phyloP scores from a whole-genome alignment of 1,140 invertebrate species.

The Orchestia grillus region DNA sequence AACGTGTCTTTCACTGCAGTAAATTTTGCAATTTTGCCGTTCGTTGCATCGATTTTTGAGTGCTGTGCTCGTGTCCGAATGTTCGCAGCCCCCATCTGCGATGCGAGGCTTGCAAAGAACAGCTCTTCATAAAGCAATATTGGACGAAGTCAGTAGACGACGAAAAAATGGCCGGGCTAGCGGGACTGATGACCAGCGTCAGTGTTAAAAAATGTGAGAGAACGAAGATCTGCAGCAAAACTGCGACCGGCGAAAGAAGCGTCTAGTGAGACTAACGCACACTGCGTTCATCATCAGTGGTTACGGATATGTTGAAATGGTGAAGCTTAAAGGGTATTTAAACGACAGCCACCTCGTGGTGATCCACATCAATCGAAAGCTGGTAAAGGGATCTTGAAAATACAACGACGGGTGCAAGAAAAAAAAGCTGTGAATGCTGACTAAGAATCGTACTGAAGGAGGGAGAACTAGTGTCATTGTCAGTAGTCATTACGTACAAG shows the following conservation, averaged over 20 bases:
- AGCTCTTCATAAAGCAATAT: slow-evolving; percentile 9
- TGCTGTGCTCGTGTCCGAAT: background rate
- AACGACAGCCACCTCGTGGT: too few species aligned
- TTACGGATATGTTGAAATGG: too few species aligned
- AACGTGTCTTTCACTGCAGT: background rate
- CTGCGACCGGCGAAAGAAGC: background rate
- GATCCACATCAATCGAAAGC: too few species aligned
- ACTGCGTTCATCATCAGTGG: too few species aligned
- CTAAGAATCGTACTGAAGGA: too few species aligned
- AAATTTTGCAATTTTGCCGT: background rate
- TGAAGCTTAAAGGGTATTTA: too few species aligned
- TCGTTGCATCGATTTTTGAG: background rate
- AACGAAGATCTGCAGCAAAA: background rate
- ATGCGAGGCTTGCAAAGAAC: background rate
- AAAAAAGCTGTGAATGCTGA: too few species aligned
- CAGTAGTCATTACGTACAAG: too few species aligned
- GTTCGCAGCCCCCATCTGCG: background rate
- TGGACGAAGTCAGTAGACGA: background rate
- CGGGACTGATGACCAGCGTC: background rate
- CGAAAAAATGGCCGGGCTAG: background rate
- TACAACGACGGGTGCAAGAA: too few species aligned
- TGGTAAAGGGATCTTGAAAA: too few species aligned
- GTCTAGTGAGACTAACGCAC: background rate
- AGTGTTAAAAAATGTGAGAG: background rate
- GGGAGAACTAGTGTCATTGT: too few species aligned